Evolutionary conservation across 2,888 invertebrate species (phyloP).

Genomic region (Athalia circularis): DNA sequence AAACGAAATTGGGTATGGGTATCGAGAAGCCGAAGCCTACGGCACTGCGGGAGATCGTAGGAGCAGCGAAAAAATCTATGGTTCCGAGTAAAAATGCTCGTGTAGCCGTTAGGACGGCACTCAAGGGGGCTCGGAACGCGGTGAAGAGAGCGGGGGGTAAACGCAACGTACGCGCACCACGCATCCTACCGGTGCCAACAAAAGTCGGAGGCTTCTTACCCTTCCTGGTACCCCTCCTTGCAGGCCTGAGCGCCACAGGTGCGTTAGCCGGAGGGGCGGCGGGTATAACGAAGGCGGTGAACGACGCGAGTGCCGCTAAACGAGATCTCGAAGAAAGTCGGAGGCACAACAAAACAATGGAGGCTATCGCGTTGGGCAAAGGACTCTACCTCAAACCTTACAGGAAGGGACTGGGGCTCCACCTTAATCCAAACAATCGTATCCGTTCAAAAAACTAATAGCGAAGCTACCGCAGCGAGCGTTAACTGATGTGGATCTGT

Average conservation of each 20-base stretch:
- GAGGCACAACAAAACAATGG: conserved; percentile 68
- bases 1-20: conserved; percentile 12
- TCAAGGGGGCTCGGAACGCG: not conserved
- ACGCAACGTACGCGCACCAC: conserved; percentile 39
- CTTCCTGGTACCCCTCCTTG: conserved; percentile 58
- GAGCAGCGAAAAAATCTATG: conserved; percentile 23
- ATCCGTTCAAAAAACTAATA: conserved; percentile 31
- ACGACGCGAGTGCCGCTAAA: conserved; percentile 63
- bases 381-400: conserved; percentile 57
- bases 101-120: conserved; percentile 1
- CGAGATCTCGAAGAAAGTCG: conserved; percentile 61
- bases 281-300: conserved; percentile 65
- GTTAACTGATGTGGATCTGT: conserved; percentile 62
- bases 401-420: conserved; percentile 53
- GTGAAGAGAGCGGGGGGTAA: conserved; percentile 50
- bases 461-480: conserved; percentile 59
- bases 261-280: conserved; percentile 67
- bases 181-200: conserved; percentile 23
- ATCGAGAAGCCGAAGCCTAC: not conserved
- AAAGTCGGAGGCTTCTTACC: not conserved
- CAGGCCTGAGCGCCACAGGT: conserved; percentile 60
- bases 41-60: conserved; percentile 3
- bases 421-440: conserved; percentile 36
- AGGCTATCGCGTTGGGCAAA: conserved; percentile 66
- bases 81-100: not conserved